Evolutionary conservation across 2,797 vertebrate species (phyloP).

Genomic region (Otolemur crassicaudatus): DNA sequence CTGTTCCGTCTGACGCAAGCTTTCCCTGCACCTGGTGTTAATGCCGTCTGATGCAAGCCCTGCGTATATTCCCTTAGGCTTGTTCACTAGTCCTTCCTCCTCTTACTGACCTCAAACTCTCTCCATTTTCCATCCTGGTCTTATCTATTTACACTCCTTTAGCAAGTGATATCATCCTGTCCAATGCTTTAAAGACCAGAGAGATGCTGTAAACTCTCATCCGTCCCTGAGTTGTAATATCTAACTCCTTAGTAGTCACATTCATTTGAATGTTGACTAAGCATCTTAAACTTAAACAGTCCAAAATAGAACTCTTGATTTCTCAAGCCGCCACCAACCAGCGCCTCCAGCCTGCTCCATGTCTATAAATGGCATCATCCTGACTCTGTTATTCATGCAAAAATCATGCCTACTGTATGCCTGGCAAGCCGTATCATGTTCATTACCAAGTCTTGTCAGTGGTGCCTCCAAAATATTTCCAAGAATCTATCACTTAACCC

Average conservation of each 20-base stretch:
- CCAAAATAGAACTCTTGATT: background rate
- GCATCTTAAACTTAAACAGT: background rate
- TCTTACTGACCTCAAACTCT: background rate
- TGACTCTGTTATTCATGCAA: background rate
- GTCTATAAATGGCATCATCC: background rate
- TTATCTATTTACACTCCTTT: background rate
- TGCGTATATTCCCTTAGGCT: rapidly evolving
- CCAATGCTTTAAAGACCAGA: background rate
- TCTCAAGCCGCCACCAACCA: background rate
- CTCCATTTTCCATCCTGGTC: background rate
- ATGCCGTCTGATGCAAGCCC: rapidly evolving
- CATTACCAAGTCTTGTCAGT: background rate
- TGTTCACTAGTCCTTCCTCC: background rate
- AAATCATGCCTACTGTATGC: background rate
- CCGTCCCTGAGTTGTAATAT: background rate
- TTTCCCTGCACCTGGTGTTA: background rate
- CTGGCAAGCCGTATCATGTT: background rate
- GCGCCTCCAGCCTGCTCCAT: background rate
- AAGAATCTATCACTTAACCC: background rate
- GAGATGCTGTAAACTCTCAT: background rate
- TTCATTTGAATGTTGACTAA: background rate
- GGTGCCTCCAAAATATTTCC: background rate
- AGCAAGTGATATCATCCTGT: background rate
- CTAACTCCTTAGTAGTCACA: background rate
- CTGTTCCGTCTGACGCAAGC: background rate